These are phyloP conservation scores for Argentina silus DNA, from an alignment of 2,797 vertebrate species.

Conservation along the genomic window DNA sequence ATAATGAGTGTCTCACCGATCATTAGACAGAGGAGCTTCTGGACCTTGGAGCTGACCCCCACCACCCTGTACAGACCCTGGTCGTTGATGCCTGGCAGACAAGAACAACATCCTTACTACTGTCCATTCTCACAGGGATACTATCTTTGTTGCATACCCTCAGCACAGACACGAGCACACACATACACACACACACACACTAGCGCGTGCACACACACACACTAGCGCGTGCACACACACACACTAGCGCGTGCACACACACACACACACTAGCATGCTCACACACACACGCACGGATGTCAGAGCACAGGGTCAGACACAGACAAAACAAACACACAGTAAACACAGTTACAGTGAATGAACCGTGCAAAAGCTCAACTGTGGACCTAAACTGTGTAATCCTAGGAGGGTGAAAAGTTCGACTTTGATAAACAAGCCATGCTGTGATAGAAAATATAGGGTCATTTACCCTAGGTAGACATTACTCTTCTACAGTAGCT, in stretches of 20 bases:
- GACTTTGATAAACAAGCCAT: neutral
- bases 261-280: neutral
- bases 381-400: neutral
- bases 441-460: neutral
- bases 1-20: constrained; percentile 85
- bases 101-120: too few relatives aligned
- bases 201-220: too few relatives aligned
- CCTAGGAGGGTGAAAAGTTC: neutral
- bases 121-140: too few relatives aligned
- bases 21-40: constrained; percentile 95
- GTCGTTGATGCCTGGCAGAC: constrained; percentile 91
- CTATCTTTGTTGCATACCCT: too few relatives aligned
- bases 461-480: neutral
- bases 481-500: neutral
- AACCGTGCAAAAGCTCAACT: neutral
- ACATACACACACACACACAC: neutral
- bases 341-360: neutral
- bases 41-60: constrained; percentile 98
- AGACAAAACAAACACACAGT: neutral
- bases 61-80: constrained; percentile 98
- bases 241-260: too few relatives aligned
- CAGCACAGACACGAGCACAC: neutral
- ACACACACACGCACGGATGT: neutral
- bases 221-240: constrained; percentile 1
- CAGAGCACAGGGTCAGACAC: neutral